A percentile compares a stretch with the other conserved stretches of the same genome.
Evolutionary conservation across 1,140 invertebrate species (phyloP).

Genomic region (Drosophila ogumai): DNA sequence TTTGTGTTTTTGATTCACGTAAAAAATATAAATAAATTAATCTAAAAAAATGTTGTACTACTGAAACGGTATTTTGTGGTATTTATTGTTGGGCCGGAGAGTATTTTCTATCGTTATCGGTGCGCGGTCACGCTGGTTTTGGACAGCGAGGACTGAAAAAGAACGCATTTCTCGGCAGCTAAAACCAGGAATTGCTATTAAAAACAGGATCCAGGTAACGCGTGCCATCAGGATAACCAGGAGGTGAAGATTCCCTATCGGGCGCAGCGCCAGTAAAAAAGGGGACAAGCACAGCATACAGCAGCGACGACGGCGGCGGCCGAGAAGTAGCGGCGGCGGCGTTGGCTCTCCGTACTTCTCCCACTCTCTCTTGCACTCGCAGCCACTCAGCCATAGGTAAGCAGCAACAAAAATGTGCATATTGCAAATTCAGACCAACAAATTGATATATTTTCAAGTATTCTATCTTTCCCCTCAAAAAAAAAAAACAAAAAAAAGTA

Average conservation of each 20-base stretch:
- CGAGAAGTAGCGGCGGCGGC: conserved; percentile 26
- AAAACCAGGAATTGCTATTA: neutral
- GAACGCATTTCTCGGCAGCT: conserved; percentile 5
- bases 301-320: conserved; percentile 5
- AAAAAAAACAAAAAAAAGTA: conserved; percentile 45
- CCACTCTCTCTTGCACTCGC: conserved; percentile 7
- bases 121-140: conserved; percentile 1
- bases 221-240: conserved; percentile 2
- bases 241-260: neutral
- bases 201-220: conserved; percentile 23
- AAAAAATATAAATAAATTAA: neutral
- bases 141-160: conserved; percentile 2
- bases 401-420: conserved; percentile 64
- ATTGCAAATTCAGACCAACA: conserved; percentile 62
- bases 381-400: conserved; percentile 59
- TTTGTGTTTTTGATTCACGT: neutral
- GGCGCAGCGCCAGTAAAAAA: conserved; percentile 3
- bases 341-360: conserved; percentile 1
- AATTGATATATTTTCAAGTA: conserved; percentile 83
- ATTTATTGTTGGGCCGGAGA: neutral
- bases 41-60: neutral
- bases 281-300: conserved; percentile 18
- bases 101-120: conserved; percentile 1
- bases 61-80: neutral
- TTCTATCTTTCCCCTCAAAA: conserved; percentile 81